Conservation (phyloP, 2,797 vertebrate genomes). For the Ciconia nigra region DNA sequence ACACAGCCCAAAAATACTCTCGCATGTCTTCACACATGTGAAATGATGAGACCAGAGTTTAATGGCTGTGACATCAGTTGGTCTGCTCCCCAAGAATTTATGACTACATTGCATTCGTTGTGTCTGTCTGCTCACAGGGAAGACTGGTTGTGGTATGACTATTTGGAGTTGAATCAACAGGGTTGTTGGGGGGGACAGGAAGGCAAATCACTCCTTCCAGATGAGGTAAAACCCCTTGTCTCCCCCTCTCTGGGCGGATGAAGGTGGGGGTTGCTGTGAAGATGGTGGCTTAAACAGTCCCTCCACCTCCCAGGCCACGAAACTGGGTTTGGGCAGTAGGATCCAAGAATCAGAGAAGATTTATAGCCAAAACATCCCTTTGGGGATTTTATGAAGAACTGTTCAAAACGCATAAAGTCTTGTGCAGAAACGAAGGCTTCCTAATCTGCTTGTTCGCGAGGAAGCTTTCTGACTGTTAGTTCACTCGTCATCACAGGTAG, state of each 20-base stretch:
- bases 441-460: background rate
- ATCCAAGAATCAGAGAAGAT: background rate
- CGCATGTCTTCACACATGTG: background rate
- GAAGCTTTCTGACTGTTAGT: background rate
- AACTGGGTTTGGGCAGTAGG: background rate
- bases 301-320: background rate
- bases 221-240: background rate
- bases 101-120: rapidly evolving
- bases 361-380: background rate
- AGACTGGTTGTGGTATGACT: background rate
- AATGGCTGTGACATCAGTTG: background rate
- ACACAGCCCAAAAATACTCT: background rate
- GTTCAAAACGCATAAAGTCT: background rate
- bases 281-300: background rate
- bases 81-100: background rate
- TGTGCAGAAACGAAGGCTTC: background rate
- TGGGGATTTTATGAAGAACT: background rate
- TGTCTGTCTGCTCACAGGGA: background rate
- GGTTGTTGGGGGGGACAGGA: background rate
- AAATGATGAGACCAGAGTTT: background rate
- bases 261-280: background rate
- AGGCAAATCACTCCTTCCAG: background rate
- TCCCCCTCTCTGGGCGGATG: rapidly evolving
- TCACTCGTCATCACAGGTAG: background rate
- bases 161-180: background rate